Evolutionary conservation across 2,113 vertebrate species (phyloP), one percentile per base, ranked within the genome.

Genomic region (Bubo scandiacus): DNA sequence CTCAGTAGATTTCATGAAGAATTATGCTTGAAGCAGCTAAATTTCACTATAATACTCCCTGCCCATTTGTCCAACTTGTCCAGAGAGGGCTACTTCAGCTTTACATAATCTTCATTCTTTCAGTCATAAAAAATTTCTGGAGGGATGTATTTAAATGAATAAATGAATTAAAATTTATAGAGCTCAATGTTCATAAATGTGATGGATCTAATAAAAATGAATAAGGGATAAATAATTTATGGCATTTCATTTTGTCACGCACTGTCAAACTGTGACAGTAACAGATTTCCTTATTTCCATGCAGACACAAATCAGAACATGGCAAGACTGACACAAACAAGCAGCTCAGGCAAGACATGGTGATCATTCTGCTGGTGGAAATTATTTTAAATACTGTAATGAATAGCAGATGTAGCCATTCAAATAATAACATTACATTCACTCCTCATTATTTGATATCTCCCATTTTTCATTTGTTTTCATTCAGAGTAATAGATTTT

Each of bases 171-270:
- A 96, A 96, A 94, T 93, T 72, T 83, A 81, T 96, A 67, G 91
- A 77, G 26, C 80, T 40, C 32, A 72, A 86, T 84, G 51, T 91
- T 96, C 61, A 81, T 86, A 71, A 91, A 92, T 27, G n/a, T 70
- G 79, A 94, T 85, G 58, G 42, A 88, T 78, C 43, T 63, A 94
- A 95, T 72, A 86, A 86, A 83, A 96, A 84, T 88, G 72, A 94
- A 86, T 86, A 45, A 91, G 40, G 34, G n/a, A 71, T 90, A 95
- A 96, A 97, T 92, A 89, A 96, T 86, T 96, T 84, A 88, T 88
- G 74, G 43, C 38, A 73, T 94, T 97, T 92, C 47, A 77, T 88
- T 97, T 91, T 95, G 55, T 88, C 78, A 95, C 62, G 92, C 42
- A 8, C 80, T 96, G 89, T 90, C 93, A 97, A 92, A 92, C 65